Base-by-base conservation (phyloP, 2,113 vertebrate species). In the Puntigrus tetrazona region DNA sequence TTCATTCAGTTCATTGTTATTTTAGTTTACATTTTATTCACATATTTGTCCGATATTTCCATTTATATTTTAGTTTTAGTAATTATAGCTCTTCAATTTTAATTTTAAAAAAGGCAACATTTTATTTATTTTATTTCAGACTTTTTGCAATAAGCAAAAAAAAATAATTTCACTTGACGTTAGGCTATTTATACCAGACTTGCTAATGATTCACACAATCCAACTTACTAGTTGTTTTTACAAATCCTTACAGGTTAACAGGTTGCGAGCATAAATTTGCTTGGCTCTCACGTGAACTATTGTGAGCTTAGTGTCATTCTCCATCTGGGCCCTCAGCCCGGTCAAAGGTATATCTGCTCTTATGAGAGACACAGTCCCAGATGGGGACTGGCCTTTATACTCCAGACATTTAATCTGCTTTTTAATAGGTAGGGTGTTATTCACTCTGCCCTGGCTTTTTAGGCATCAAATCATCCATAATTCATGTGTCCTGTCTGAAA, bases 401-500 rank as follows among this genome's bases (percentile, higher is more conserved):
- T 10, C 55, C 65, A 65, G 78, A 63, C 69, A 45, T 81, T 80
- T 74, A 70, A 82, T 82, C 80, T 55, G 47, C 22, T 36, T 69
- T 82, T 72, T 70, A 70, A 38, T 70, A 38, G 80, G 63, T 47
- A 47, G 59, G 59, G 9, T 80, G 61, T 27, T 82, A 75, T 75
- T 81, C 78, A 13, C 52, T 45, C 5, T 36, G 69, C 22, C 41
- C 29, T 81, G 38, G 78, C 29, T 85, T 81, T 78, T 52, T 55
- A 67, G 67, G 52, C 52, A 77, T 67, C 67, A 69, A 59, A 69
- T 75, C 69, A 84, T 86, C 78, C 73, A 88, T 88, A 82, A 88
- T 86, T 86, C 55, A 88, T 84, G 63, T 59, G 81, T 61, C 50
- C 57, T 70, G 77, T 86, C 43, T 80, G 47, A 78, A 88, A 84